Conservation (phyloP, 2,113 vertebrate species). For the Miniopterus natalensis region DNA sequence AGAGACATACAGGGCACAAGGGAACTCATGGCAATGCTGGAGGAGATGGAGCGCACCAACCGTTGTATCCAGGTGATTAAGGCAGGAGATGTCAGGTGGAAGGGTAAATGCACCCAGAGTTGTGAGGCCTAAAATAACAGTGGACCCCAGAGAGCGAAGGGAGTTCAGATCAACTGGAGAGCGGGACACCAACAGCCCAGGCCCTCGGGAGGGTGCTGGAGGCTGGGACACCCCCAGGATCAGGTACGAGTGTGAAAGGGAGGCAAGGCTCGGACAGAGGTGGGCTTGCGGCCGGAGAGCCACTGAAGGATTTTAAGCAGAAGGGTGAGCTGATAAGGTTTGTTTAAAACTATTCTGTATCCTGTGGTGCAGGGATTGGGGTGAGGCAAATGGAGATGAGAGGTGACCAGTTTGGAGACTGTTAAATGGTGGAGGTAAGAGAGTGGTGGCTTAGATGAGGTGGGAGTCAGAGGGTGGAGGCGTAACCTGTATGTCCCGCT, state of each 20-base stretch:
- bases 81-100: too few relatives aligned
- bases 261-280: background rate
- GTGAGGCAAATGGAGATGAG: background rate
- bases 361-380: background rate
- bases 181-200: accelerated
- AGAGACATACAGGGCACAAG: background rate
- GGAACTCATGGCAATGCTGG: background rate
- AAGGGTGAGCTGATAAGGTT: background rate
- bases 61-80: background rate
- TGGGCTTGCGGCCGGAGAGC: background rate
- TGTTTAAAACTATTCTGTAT: background rate
- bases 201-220: background rate
- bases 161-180: background rate
- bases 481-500: background rate
- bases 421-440: background rate
- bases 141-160: background rate
- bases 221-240: background rate
- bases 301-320: background rate
- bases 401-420: background rate
- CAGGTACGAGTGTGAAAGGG: background rate
- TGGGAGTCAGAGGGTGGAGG: background rate
- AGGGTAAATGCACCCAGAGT: background rate
- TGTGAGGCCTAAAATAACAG: background rate
- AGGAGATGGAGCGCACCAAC: accelerated
- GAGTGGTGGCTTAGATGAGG: background rate